Percentiles rank a stretch among this genome's conserved stretches.
Conservation (phyloP, 2,888 invertebrate species). For the Sericinus montela region DNA sequence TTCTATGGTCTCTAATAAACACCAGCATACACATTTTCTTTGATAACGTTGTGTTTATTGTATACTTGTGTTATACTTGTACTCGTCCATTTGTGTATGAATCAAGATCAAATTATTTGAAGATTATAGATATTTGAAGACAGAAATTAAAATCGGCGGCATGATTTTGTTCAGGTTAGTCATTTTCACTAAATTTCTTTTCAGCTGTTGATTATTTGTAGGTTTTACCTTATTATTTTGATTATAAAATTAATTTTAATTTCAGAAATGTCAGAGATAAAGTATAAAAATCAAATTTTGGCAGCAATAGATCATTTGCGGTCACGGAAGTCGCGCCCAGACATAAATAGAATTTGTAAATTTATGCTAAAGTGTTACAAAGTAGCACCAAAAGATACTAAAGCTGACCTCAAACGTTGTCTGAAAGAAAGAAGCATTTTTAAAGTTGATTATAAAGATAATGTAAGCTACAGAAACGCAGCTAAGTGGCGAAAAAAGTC, state of each 20-base stretch:
- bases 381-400: slow-evolving; percentile 83
- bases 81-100: no score
- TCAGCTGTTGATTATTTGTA: neutral
- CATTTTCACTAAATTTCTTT: slow-evolving; percentile 12
- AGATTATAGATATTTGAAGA: slow-evolving; percentile 10
- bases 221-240: slow-evolving; percentile 4
- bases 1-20: no score
- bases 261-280: slow-evolving; percentile 80
- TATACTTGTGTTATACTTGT: no score
- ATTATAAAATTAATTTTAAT: slow-evolving; percentile 24
- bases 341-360: slow-evolving; percentile 89
- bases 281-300: slow-evolving; percentile 86
- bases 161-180: slow-evolving; percentile 66
- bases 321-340: slow-evolving; percentile 90
- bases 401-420: slow-evolving; percentile 85
- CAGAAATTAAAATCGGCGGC: slow-evolving; percentile 52
- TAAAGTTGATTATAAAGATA: slow-evolving; percentile 92
- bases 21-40: no score
- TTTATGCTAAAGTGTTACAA: slow-evolving; percentile 87
- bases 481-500: slow-evolving; percentile 82
- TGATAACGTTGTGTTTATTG: no score
- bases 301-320: slow-evolving; percentile 92
- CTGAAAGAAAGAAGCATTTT: slow-evolving; percentile 86
- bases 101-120: no score
- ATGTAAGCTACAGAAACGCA: slow-evolving; percentile 90